phyloP scores from a whole-genome alignment of 2,113 vertebrate species.

The Blennius ocellaris region DNA sequence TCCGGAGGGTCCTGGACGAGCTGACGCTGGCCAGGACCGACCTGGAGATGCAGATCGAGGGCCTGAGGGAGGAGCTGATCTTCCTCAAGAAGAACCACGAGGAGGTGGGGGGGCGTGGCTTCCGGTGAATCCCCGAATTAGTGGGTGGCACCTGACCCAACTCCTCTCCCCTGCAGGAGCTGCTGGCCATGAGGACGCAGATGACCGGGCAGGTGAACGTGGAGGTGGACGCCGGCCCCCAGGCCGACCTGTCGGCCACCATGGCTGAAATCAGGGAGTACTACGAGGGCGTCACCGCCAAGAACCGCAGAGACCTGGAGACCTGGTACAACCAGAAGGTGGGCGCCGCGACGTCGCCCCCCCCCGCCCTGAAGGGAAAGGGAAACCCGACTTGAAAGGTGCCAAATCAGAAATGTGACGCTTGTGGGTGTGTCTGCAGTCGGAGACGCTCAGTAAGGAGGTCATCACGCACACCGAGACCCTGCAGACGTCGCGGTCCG shows the following conservation, averaged over 20 bases:
- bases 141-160: too few species aligned
- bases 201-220: constrained; percentile 81
- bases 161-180: constrained; percentile 58
- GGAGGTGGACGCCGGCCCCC: constrained; percentile 79
- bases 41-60: constrained; percentile 77
- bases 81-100: constrained; percentile 80
- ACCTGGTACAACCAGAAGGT: constrained; percentile 75
- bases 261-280: constrained; percentile 85
- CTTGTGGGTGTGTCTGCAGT: constrained; percentile 65
- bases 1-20: constrained; percentile 82
- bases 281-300: constrained; percentile 86
- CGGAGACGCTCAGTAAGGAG: constrained; percentile 83
- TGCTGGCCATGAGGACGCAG: constrained; percentile 54
- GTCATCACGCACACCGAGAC: constrained; percentile 78
- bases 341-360: not conserved
- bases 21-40: constrained; percentile 76
- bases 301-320: constrained; percentile 85
- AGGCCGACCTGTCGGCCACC: constrained; percentile 67
- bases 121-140: too few species aligned
- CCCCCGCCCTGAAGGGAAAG: not conserved
- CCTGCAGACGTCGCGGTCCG: constrained; percentile 65
- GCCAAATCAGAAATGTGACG: not conserved
- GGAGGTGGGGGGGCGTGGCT: constrained; percentile 72
- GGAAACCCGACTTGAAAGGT: not conserved
- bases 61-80: constrained; percentile 76